Base-by-base conservation (phyloP, 2,888 invertebrate species). In the Frankliniella intonsa region DNA sequence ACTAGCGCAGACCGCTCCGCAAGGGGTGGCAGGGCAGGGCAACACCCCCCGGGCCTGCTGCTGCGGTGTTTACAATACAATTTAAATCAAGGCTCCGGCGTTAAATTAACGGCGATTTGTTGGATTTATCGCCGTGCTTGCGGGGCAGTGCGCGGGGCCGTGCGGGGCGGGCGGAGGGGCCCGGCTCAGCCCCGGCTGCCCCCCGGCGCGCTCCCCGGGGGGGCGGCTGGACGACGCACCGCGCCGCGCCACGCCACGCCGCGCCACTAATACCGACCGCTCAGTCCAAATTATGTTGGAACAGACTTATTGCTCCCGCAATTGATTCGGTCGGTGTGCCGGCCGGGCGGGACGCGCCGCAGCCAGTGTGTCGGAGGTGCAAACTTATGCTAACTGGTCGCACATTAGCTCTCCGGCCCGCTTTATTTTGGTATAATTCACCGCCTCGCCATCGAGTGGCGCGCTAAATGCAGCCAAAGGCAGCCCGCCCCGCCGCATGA, bases 281-380 rank as follows among this genome's bases (percentile, higher is more conserved):
- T 69, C 69, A 22, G 69, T 69, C 69, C 69, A 69, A 69, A 69
- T 69, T 69, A 69, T 69, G 69, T 69, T 69, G 69, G 69, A 69
- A 69, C 69, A 69, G 22, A 69, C 10, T 69, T 69, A 69, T 69
- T 69, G 69, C 69, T 8, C 69, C 22, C 22, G 19, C n/a, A 69
- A 69, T 69, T 69, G 69, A 69, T 69, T 69, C 22, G 69, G 69
- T 38, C 38, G 38, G 38, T 3, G 38, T n/a, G 69, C 69, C 22
- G n/a, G 69, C 22, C 22, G 55, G 69, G 3, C 38, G 38, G 2
- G 38, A 2, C 38, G 38, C 3, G 38, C 38, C 38, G 38, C 38
- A 38, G 38, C 38, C 38, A 38, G 38, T 38, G 38, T 38, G 38
- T 38, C 38, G 38, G 38, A 38, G 17, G 14, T 55, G 55, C 55